phyloP scores from a whole-genome alignment of 2,113 vertebrate genomes.

The Myanophis thanlyinensis region DNA sequence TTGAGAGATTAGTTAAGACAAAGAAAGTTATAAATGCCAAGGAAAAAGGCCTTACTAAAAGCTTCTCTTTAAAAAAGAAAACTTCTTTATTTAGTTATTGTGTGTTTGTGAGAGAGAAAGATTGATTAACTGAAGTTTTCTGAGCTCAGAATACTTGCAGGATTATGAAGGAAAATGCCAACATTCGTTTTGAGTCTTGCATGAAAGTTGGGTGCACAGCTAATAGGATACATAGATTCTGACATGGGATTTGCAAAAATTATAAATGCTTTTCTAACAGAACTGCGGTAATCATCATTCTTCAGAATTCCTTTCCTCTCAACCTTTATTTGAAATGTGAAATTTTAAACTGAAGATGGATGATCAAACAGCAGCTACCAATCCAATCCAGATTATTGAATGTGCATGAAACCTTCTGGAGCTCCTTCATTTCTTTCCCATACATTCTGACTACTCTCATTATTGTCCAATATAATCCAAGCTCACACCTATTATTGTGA shows the following conservation, averaged over 20 bases:
- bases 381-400: constrained; percentile 34
- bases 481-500: constrained; percentile 43
- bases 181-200: background rate
- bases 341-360: constrained; percentile 36
- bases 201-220: background rate
- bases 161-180: background rate
- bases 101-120: background rate
- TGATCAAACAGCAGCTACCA: constrained; percentile 36
- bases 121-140: background rate
- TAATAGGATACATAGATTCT: background rate
- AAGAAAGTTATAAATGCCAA: background rate
- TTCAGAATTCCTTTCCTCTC: background rate
- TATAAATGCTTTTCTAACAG: background rate
- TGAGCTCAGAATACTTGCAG: background rate
- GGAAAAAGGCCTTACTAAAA: background rate
- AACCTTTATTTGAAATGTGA: background rate
- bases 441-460: constrained; percentile 34
- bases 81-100: background rate
- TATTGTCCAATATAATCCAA: constrained; percentile 31
- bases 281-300: constrained; percentile 21
- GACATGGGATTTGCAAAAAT: background rate
- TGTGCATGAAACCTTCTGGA: constrained; percentile 29
- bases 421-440: background rate
- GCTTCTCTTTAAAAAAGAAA: background rate
- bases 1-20: background rate